Conservation (phyloP, 2,113 vertebrate genomes). For the Larimichthys polyactis region DNA sequence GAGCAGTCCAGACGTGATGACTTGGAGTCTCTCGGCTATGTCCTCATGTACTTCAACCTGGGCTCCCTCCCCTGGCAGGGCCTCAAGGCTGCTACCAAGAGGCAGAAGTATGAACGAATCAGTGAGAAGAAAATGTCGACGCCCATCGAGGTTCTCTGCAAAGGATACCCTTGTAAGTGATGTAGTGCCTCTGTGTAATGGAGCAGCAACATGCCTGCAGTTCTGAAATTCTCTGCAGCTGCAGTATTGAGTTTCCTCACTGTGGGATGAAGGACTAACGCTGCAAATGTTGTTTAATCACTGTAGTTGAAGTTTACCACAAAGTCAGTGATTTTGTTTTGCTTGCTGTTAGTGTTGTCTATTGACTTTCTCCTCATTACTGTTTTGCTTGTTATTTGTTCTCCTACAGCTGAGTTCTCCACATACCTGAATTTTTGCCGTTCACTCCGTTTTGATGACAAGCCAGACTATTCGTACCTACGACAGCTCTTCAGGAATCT, state of each 20-base stretch:
- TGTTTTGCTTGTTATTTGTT: neutral
- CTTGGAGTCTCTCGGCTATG: slow-evolving; percentile 96
- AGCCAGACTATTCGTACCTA: slow-evolving; percentile 97
- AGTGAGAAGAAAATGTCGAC: slow-evolving; percentile 99
- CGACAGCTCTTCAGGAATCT: slow-evolving; percentile 98
- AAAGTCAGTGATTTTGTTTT: neutral
- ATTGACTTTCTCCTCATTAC: neutral
- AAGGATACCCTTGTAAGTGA: slow-evolving; percentile 97
- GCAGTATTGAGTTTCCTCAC: slow-evolving; percentile 1
- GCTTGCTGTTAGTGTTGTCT: neutral
- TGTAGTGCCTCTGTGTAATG: neutral
- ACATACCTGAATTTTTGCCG: slow-evolving; percentile 99
- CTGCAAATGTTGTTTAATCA: neutral
- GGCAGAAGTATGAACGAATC: slow-evolving; percentile 98
- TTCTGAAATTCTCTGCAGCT: neutral
- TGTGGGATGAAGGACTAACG: neutral
- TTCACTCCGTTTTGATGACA: slow-evolving; percentile 97
- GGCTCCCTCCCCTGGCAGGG: slow-evolving; percentile 98
- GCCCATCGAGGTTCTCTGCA: slow-evolving; percentile 96
- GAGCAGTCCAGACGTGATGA: slow-evolving; percentile 97
- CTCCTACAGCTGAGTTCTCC: slow-evolving; percentile 91
- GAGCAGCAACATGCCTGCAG: too few relatives aligned
- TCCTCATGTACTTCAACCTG: slow-evolving; percentile 99
- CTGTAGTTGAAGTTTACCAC: neutral
- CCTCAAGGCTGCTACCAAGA: slow-evolving; percentile 97